These are phyloP conservation scores for Ancistrus triradiatus DNA, from an alignment of 2,113 vertebrate genomes.

Conservation along the genomic window DNA sequence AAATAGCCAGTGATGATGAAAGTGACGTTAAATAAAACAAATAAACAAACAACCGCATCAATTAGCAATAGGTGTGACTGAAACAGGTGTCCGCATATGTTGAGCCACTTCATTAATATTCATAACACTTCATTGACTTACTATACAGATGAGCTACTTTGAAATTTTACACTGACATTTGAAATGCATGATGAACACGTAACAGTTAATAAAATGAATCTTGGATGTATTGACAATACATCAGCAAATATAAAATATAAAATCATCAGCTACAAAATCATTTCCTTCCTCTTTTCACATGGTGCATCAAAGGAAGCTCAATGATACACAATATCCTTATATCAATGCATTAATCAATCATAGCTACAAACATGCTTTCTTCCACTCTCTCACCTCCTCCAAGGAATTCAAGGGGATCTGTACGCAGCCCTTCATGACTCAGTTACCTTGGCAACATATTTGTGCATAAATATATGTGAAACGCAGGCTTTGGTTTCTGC, in stretches of 20 bases:
- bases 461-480: constrained; percentile 71
- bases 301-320: constrained; percentile 8
- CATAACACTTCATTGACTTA: too few relatives aligned
- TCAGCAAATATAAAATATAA: too few relatives aligned
- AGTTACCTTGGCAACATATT: constrained; percentile 77
- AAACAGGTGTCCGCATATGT: too few relatives aligned
- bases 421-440: constrained; percentile 53
- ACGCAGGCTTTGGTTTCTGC: constrained; percentile 47
- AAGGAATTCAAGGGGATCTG: constrained; percentile 27
- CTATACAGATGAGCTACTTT: constrained; percentile 1
- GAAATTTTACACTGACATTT: not conserved
- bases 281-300: not conserved
- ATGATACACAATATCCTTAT: constrained; percentile 20
- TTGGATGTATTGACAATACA: too few relatives aligned
- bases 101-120: too few relatives aligned
- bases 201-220: not conserved
- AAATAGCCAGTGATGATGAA: too few relatives aligned
- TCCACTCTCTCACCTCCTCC: constrained; percentile 3
- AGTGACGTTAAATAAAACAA: too few relatives aligned
- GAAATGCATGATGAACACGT: not conserved
- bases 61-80: too few relatives aligned
- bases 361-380: constrained; percentile 8
- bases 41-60: too few relatives aligned
- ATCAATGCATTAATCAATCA: constrained; percentile 38
- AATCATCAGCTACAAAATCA: not conserved